Evolutionary conservation across 2,113 vertebrate species (phyloP).

Genomic region (Electrona antarctica): DNA sequence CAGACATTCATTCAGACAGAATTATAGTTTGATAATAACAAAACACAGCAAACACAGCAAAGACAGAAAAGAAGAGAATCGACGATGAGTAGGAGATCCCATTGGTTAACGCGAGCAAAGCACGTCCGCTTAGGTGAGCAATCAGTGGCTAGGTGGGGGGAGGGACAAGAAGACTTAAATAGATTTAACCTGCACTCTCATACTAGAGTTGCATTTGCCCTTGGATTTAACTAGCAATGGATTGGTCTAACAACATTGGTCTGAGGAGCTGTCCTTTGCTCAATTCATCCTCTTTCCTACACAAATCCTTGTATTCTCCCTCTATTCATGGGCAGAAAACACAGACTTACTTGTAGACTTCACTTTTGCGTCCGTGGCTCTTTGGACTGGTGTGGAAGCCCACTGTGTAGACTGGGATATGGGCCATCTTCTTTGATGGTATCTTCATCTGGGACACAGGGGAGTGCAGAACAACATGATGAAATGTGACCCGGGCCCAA

Average conservation of each 20-base stretch:
- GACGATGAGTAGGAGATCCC: constrained; percentile 12
- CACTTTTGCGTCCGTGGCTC: constrained; percentile 73
- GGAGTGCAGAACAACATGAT: background rate
- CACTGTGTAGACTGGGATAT: constrained; percentile 93
- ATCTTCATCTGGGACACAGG: constrained; percentile 88
- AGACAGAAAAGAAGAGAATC: background rate
- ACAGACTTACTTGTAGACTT: constrained; percentile 89
- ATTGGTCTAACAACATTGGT: no score
- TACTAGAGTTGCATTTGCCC: background rate
- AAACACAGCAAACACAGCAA: no score
- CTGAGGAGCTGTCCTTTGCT: no score
- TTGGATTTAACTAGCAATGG: constrained; percentile 11
- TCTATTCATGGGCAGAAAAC: background rate
- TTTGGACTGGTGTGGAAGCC: constrained; percentile 87
- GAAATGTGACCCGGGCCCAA: background rate
- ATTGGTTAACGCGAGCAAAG: constrained; percentile 35
- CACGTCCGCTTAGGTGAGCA: constrained; percentile 43
- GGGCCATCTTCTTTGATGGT: constrained; percentile 94
- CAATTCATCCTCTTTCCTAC: no score
- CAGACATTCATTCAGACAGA: no score
- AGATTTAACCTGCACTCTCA: constrained; percentile 36
- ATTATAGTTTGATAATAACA: no score
- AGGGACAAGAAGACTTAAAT: constrained; percentile 1
- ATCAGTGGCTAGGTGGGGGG: constrained; percentile 14
- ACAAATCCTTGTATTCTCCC: background rate